A percentile compares a stretch with the other conserved stretches of the same genome.
These are phyloP conservation scores for Masnerella sp. DNA, from an alignment of 2,888 invertebrate genomes.

Conservation along the genomic window DNA sequence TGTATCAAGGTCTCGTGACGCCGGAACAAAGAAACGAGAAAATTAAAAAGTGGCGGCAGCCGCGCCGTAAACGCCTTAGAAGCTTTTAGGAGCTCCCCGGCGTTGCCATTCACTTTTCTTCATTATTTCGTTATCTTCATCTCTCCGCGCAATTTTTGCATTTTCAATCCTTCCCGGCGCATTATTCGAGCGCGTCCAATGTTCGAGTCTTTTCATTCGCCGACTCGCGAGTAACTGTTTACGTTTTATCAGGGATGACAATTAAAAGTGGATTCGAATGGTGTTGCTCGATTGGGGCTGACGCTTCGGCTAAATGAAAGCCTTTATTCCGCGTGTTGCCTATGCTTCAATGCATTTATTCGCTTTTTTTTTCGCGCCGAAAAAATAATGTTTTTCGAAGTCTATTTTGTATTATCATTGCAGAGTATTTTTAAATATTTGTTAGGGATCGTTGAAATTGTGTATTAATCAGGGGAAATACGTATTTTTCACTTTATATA, in stretches of 20 bases:
- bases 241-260: conserved; percentile 39
- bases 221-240: conserved; percentile 18
- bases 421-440: no score
- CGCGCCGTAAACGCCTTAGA: conserved; percentile 57
- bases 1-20: conserved; percentile 58
- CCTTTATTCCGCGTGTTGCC: not conserved
- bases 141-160: conserved; percentile 56
- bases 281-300: conserved; percentile 18
- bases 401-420: no score
- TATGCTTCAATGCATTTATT: no score
- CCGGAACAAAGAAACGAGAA: conserved; percentile 59
- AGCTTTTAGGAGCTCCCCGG: conserved; percentile 57
- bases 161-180: conserved; percentile 48
- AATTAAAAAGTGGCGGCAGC: conserved; percentile 57
- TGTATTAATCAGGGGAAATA: no score
- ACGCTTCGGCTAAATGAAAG: not conserved
- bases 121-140: conserved; percentile 61
- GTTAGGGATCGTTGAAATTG: no score
- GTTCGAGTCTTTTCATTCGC: conserved; percentile 10
- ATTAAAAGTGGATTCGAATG: conserved; percentile 32
- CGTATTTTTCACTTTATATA: no score
- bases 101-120: conserved; percentile 56
- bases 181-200: conserved; percentile 32
- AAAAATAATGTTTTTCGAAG: no score
- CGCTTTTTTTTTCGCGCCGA: no score